These are phyloP conservation scores for Petromus typicus DNA, from an alignment of 2,113 vertebrate species.

Conservation along the genomic window DNA sequence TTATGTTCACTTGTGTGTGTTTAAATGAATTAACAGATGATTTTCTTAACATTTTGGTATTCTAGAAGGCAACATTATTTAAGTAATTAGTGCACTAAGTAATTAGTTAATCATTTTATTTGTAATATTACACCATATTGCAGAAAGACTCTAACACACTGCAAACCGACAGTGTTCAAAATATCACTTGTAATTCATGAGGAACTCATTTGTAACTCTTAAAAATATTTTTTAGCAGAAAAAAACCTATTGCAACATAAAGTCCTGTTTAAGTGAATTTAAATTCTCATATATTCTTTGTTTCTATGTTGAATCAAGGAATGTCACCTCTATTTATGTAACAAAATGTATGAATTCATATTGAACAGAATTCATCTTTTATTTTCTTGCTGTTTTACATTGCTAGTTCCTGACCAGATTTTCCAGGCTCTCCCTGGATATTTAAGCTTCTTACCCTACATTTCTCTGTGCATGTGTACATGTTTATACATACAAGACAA, in stretches of 20 bases:
- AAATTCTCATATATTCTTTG: background rate
- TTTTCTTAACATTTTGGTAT: background rate
- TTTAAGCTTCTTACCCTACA: background rate
- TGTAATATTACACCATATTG: background rate
- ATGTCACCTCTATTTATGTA: background rate
- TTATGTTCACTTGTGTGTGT: background rate
- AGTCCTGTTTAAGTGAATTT: background rate
- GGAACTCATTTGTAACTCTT: background rate
- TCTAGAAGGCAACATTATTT: background rate
- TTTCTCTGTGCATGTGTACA: background rate
- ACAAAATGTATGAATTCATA: background rate
- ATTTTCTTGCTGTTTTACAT: background rate
- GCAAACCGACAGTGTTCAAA: background rate
- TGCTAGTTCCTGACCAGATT: background rate
- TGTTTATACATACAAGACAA: background rate
- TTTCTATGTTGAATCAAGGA: background rate
- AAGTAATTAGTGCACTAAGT: background rate
- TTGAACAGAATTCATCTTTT: background rate
- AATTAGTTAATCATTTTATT: background rate
- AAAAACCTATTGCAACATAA: background rate
- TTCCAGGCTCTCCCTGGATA: background rate
- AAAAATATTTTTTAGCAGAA: constrained; percentile 28
- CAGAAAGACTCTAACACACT: background rate
- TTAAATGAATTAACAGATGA: background rate
- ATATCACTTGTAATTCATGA: background rate